A percentile compares a stretch with the other conserved stretches of the same genome.
Conservation (phyloP, 2,888 invertebrate genomes). For the Tuta absoluta region DNA sequence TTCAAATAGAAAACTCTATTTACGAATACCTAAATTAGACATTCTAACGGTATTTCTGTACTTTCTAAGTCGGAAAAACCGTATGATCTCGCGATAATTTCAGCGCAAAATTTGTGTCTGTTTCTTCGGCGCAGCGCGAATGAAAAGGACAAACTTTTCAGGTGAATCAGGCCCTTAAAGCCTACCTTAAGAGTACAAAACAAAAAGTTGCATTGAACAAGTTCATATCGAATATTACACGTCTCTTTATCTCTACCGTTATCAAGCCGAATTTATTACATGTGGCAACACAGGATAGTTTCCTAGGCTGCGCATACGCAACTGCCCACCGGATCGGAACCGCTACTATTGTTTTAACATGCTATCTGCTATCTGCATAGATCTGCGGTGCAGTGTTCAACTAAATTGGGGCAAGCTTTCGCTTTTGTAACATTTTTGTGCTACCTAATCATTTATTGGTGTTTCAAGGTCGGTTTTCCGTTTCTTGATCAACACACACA, state of each 20-base stretch:
- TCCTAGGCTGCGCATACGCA: conserved; percentile 45
- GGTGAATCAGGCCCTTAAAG: no score
- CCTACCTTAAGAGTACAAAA: no score
- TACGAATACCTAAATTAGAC: no score
- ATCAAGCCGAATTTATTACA: conserved; percentile 29
- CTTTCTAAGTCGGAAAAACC: no score
- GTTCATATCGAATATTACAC: neutral
- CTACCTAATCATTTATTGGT: neutral
- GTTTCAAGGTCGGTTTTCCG: conserved; percentile 6
- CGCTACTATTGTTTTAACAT: conserved; percentile 53
- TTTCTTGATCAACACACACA: neutral
- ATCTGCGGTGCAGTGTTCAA: conserved; percentile 63
- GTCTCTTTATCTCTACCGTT: neutral
- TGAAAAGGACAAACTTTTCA: no score
- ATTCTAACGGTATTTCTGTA: no score
- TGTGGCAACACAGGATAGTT: conserved; percentile 50
- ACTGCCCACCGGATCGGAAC: conserved; percentile 48
- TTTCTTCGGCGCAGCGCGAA: no score
- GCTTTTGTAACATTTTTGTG: conserved; percentile 38
- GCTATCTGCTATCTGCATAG: conserved; percentile 51
- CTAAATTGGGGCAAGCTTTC: conserved; percentile 45
- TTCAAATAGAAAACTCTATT: no score
- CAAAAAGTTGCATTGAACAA: no score
- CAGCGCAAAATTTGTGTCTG: no score
- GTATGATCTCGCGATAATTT: no score